Evolutionary conservation across 2,797 vertebrate species (phyloP), one percentile per base, ranked within the genome.

Genomic region (Sarcophilus harrisii): DNA sequence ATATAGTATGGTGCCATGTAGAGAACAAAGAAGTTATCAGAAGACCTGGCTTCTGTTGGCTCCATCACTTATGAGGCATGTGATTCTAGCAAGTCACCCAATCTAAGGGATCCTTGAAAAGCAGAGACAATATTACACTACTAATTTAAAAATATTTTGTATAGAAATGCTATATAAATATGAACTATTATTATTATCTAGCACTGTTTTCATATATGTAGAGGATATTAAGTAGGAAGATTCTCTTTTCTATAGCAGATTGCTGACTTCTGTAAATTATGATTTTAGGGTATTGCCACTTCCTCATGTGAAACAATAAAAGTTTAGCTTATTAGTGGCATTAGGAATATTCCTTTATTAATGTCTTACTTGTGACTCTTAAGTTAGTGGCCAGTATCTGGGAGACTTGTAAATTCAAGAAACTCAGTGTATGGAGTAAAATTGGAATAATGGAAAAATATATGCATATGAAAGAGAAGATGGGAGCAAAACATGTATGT

Each of bases 401-500:
- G 3, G 59, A 96, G 11, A 94, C 62, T 16, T 14, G 2, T 90
- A 54, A 13, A 11, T n/a, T 93, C 4, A 54, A 45, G 58, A 62
- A 32, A 81, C n/a, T 66, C 92, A 21, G 81, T n/a, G 0, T 58
- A 13, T 59, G 92, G 57, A 87, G 11, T 59, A 57, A 27, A 90
- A 13, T 87, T 91, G 30, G 21, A 28, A 58, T 14, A 55, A 10
- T 52, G 59, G 60, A 91, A 91, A 93, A 95, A 93, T 66, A 93
- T 5, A 14, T 60, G 4, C 12, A 24, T 18, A 2, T 89, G 32
- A 18, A 6, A 58, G n/a, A 60, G 49, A 55, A 38, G 32, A 1
- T 57, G 0, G 62, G 1, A 14, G 16, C 5, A 38, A 58, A 52
- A 38, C 81, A 1, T 45, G 38, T 73, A n/a, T 94, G 30, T 62